These are phyloP conservation scores for Crypturellus tataupa DNA, from an alignment of 2,797 vertebrate genomes.

Conservation along the genomic window DNA sequence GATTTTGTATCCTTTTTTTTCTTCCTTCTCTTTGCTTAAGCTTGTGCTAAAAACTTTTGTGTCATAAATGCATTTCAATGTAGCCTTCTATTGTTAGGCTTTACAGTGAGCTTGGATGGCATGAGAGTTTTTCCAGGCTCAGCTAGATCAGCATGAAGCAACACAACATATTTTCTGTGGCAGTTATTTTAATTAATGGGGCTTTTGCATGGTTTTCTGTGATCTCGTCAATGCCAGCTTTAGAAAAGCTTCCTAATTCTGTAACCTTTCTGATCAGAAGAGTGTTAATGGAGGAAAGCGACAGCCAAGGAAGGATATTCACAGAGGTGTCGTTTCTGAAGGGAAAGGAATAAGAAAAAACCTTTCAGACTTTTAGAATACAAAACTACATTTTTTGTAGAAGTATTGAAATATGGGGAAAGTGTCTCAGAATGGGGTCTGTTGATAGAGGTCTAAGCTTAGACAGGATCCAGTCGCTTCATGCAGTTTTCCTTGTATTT, in stretches of 20 bases:
- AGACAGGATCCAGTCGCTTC: background rate
- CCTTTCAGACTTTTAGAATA: background rate
- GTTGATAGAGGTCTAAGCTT: background rate
- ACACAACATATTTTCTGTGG: background rate
- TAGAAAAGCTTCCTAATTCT: background rate
- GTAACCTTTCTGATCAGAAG: constrained; percentile 15
- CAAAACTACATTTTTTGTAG: background rate
- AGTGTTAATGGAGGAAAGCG: background rate
- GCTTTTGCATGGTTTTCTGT: background rate
- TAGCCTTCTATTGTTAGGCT: background rate
- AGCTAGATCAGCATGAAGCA: constrained; percentile 32
- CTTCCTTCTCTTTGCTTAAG: background rate
- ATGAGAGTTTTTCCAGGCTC: constrained; percentile 40
- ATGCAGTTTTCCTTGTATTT: constrained; percentile 21
- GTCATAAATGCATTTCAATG: background rate
- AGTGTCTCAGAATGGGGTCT: background rate
- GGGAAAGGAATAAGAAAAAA: background rate
- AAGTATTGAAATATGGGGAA: background rate
- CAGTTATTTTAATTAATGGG: constrained; percentile 46
- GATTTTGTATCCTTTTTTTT: background rate
- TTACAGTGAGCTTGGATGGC: constrained; percentile 15
- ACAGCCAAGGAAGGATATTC: background rate
- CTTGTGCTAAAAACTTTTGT: background rate
- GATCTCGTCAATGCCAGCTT: background rate
- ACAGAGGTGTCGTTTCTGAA: background rate